These are phyloP conservation scores for Phenganax subtilis DNA, from an alignment of 92 coral and sea anemone species.

Conservation along the genomic window DNA sequence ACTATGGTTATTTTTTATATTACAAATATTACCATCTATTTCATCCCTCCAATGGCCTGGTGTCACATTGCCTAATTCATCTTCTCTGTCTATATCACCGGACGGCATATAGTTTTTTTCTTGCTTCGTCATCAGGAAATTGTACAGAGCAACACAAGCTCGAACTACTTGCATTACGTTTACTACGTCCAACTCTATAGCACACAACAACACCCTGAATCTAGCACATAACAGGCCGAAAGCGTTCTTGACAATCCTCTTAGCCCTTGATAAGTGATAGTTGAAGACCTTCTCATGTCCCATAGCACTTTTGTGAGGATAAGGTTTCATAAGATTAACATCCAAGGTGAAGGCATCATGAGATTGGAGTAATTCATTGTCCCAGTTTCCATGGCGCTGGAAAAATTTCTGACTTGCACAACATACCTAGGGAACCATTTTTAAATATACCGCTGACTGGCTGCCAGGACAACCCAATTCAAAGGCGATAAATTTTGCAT, in stretches of 20 bases:
- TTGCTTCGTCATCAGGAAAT: conserved; percentile 55
- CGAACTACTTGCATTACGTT: no score
- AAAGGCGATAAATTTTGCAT: conserved; percentile 45
- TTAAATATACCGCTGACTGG: conserved; percentile 56
- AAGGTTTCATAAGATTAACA: conserved; percentile 52
- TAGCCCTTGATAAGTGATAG: conserved; percentile 45
- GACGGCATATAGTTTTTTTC: conserved; percentile 48
- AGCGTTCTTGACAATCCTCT: neutral
- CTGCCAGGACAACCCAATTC: conserved; percentile 50
- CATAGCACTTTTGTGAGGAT: conserved; percentile 46
- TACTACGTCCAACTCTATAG: no score
- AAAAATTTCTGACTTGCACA: conserved; percentile 43
- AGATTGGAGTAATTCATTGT: neutral
- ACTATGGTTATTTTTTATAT: conserved; percentile 38
- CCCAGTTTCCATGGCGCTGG: conserved; percentile 6
- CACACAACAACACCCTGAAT: no score
- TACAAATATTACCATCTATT: conserved; percentile 12
- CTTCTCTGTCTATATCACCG: conserved; percentile 46
- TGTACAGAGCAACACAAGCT: conserved; percentile 39
- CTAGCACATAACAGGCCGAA: no score
- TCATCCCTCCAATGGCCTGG: conserved; percentile 47
- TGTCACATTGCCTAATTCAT: conserved; percentile 43
- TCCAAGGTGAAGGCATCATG: conserved; percentile 62
- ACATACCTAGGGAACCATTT: conserved; percentile 16
- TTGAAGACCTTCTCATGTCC: conserved; percentile 51